Evolutionary conservation across 2,113 vertebrate genomes (phyloP).

Genomic region (Propithecus coquereli): DNA sequence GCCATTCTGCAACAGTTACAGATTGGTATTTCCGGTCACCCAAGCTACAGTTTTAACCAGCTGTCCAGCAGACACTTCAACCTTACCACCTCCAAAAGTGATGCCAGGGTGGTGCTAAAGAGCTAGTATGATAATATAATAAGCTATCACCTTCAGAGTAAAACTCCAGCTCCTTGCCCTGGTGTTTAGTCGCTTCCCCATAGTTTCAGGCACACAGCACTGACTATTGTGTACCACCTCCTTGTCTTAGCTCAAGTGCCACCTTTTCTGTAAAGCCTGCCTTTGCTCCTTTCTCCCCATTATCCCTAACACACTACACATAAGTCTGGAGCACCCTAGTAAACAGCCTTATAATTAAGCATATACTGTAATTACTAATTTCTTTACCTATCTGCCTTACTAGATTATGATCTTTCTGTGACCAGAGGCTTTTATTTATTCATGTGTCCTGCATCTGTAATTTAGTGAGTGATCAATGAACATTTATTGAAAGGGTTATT

Average conservation of each 20-base stretch:
- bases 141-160: not conserved
- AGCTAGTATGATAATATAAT: not conserved
- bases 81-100: not conserved
- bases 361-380: not conserved
- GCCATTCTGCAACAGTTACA: not conserved
- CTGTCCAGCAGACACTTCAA: not conserved
- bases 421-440: not conserved
- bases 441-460: not conserved
- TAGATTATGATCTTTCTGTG: not conserved
- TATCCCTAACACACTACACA: not conserved
- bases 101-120: not conserved
- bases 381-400: not conserved
- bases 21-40: not conserved
- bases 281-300: not conserved
- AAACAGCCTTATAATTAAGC: not conserved
- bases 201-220: not conserved
- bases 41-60: not conserved
- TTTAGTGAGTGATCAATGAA: not conserved
- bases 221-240: not conserved
- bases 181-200: not conserved
- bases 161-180: not conserved
- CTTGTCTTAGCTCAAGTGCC: not conserved
- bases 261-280: not conserved
- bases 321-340: not conserved
- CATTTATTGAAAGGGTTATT: not conserved